Percentiles rank a stretch among this genome's conserved stretches.
Conservation (phyloP, 2,888 invertebrate species). For the Pristionchus fissidentatus region DNA sequence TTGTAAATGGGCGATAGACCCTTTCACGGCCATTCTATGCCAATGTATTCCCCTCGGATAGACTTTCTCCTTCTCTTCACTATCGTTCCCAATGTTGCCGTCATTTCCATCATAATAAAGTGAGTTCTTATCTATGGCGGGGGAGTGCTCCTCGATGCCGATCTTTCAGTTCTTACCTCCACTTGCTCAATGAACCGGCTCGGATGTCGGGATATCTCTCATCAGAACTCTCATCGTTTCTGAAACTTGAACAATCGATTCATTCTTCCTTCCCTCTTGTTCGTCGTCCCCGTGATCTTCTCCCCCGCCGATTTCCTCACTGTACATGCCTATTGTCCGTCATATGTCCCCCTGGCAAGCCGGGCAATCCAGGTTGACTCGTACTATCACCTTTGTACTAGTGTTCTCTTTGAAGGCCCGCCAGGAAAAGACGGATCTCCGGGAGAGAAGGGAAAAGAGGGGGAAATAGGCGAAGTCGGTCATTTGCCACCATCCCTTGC, state of each 20-base stretch:
- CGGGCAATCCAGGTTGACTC: constrained; percentile 4
- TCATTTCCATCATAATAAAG: constrained; percentile 27
- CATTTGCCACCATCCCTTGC: background rate
- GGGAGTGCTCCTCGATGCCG: background rate
- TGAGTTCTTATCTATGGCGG: constrained; percentile 5
- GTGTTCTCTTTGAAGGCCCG: background rate
- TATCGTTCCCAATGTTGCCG: constrained; percentile 10
- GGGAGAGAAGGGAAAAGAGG: constrained; percentile 12
- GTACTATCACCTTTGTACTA: background rate
- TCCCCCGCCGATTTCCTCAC: background rate
- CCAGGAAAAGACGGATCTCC: constrained; percentile 20
- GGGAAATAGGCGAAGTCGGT: background rate
- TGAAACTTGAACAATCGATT: background rate
- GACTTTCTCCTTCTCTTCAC: background rate
- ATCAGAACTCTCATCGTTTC: background rate
- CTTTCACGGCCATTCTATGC: background rate
- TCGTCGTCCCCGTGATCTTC: constrained; percentile 1
- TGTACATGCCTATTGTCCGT: background rate
- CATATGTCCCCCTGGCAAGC: constrained; percentile 1
- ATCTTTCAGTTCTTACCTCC: background rate
- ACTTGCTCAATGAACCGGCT: background rate
- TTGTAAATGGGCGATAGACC: background rate
- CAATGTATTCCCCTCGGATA: background rate
- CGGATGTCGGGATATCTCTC: background rate
- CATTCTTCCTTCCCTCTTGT: background rate